A percentile compares a stretch with the other conserved stretches of the same genome.
phyloP scores from a whole-genome alignment of 2,797 vertebrate genomes.

The Thaleichthys pacificus region DNA sequence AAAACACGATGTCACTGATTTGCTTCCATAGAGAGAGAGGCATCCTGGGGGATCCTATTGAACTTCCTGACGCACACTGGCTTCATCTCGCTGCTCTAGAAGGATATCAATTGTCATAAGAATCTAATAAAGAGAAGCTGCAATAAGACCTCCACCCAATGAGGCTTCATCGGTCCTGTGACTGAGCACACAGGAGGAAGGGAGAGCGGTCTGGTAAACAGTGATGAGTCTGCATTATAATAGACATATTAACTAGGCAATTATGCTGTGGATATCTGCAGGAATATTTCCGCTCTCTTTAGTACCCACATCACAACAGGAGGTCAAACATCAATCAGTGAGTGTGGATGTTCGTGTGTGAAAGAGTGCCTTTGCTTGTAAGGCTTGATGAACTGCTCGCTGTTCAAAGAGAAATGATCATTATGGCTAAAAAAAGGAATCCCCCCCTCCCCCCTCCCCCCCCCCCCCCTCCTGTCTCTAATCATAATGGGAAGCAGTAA shows the following conservation, averaged over 20 bases:
- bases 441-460: constrained; percentile 12
- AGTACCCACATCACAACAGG: constrained; percentile 29
- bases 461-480: constrained; percentile 15
- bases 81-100: constrained; percentile 21
- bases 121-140: constrained; percentile 23
- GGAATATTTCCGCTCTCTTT: constrained; percentile 11
- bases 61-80: constrained; percentile 21
- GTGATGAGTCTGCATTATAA: not conserved
- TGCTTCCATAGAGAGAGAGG: constrained; percentile 12
- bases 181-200: not conserved
- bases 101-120: constrained; percentile 24
- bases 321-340: constrained; percentile 35
- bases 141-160: constrained; percentile 15
- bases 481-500: constrained; percentile 27
- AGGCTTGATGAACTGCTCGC: constrained; percentile 31
- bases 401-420: constrained; percentile 34
- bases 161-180: constrained; percentile 5
- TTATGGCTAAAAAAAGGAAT: constrained; percentile 28
- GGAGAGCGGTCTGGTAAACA: not conserved
- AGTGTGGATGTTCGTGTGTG: not conserved
- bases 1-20: no score
- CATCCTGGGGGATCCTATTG: constrained; percentile 42
- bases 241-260: not conserved
- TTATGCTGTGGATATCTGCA: not conserved
- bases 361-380: constrained; percentile 28